Conservation (phyloP, 2,797 vertebrate genomes). For the Chaenodraco wilsoni region DNA sequence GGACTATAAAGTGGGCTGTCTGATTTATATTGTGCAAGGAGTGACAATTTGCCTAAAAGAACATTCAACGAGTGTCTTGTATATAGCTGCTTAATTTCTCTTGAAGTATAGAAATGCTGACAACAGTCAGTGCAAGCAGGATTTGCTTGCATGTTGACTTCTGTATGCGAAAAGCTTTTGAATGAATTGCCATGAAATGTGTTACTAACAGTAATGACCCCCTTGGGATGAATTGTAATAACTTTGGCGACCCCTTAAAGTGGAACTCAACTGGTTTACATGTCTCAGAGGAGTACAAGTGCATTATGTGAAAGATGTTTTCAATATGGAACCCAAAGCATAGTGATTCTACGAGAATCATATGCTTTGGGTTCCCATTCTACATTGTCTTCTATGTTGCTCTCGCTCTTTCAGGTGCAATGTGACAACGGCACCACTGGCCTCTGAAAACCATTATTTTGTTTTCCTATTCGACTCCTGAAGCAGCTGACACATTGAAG, state of each 20-base stretch:
- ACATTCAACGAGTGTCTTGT: conserved; percentile 22
- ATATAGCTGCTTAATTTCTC: conserved; percentile 6
- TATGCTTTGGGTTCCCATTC: no score
- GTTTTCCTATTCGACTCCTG: neutral
- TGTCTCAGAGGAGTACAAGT: neutral
- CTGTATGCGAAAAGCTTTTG: neutral
- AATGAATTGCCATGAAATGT: neutral
- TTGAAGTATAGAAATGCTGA: conserved; percentile 41
- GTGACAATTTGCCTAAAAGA: conserved; percentile 36
- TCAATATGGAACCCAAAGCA: neutral
- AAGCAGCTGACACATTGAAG: conserved; percentile 2
- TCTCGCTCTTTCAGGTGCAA: no score
- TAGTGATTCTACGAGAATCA: no score
- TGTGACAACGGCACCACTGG: no score
- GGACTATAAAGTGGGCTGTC: conserved; percentile 39
- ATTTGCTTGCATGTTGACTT: neutral
- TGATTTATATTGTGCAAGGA: conserved; percentile 52
- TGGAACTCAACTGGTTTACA: conserved; percentile 3
- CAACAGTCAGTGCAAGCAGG: conserved; percentile 2
- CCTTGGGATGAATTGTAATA: neutral
- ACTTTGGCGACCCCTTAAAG: conserved; percentile 14
- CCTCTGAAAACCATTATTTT: no score
- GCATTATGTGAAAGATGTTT: neutral
- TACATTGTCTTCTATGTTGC: no score
- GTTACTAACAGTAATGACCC: neutral